These are phyloP conservation scores for Balearica regulorum DNA, from an alignment of 2,797 vertebrate genomes.

Conservation along the genomic window DNA sequence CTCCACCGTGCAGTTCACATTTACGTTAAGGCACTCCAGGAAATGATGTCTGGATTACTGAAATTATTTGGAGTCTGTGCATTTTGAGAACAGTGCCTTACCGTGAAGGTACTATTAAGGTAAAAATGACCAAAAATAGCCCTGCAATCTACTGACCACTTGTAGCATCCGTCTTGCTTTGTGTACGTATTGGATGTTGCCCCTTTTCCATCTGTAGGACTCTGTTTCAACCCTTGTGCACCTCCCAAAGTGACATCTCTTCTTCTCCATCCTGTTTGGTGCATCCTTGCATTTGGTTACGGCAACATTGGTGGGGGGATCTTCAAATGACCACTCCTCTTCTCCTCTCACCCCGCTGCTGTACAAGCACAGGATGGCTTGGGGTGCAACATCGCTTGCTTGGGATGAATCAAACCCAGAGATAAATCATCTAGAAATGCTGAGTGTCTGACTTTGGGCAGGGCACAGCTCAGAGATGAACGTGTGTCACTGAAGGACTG, in stretches of 20 bases:
- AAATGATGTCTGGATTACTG: background rate
- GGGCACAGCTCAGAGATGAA: background rate
- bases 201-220: background rate
- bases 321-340: background rate
- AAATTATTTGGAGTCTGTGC: background rate
- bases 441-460: background rate
- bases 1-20: accelerated
- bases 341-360: background rate
- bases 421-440: background rate
- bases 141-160: background rate
- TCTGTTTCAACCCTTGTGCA: background rate
- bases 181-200: accelerated
- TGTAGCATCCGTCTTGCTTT: background rate
- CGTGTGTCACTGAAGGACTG: background rate
- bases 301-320: background rate
- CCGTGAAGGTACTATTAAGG: background rate
- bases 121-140: background rate
- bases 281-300: background rate
- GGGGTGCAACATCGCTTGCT: accelerated
- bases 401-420: background rate
- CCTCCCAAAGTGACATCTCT: background rate
- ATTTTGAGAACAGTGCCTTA: background rate
- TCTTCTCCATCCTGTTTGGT: background rate
- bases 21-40: background rate
- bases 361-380: background rate